Percentiles rank a stretch among this genome's conserved stretches.
phyloP scores from a whole-genome alignment of 2,888 invertebrate genomes.

The Acronicta psi region DNA sequence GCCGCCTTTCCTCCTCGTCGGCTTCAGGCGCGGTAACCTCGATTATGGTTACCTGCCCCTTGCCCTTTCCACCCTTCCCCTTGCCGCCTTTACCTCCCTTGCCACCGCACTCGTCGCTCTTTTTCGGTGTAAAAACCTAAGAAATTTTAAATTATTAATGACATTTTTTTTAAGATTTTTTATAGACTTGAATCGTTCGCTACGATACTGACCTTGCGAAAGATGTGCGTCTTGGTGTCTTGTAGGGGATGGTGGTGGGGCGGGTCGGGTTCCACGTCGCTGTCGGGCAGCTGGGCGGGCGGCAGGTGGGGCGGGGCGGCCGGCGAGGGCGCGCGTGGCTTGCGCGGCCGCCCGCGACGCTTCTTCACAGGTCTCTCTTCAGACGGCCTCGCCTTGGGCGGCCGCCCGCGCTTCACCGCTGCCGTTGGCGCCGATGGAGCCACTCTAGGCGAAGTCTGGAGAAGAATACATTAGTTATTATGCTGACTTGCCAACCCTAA shows the following conservation, averaged over 20 bases:
- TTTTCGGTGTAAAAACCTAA: conserved; percentile 87
- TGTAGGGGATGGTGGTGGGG: conserved; percentile 68
- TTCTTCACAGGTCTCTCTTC: conserved; percentile 81
- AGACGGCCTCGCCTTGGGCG: conserved; percentile 79
- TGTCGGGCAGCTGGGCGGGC: conserved; percentile 64
- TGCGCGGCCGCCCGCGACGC: conserved; percentile 81
- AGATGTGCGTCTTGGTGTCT: conserved; percentile 82
- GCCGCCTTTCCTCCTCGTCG: conserved; percentile 82
- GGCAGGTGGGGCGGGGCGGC: conserved; percentile 54
- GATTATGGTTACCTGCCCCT: conserved; percentile 92
- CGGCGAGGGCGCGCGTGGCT: conserved; percentile 62
- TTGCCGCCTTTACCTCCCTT: conserved; percentile 93
- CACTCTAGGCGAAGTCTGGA: conserved; percentile 71
- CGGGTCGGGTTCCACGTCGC: conserved; percentile 73
- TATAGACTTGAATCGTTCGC: background rate
- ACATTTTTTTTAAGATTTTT: background rate
- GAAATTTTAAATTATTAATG: conserved; percentile 1
- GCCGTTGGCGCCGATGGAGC: conserved; percentile 51
- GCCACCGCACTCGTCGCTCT: conserved; percentile 91
- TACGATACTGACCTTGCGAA: conserved; percentile 72
- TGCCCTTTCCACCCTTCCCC: conserved; percentile 92
- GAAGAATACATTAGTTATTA: background rate
- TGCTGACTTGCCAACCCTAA: too few relatives aligned
- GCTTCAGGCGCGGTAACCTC: conserved; percentile 85
- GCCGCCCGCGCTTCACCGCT: conserved; percentile 85